Evolutionary conservation across 2,888 invertebrate genomes (phyloP).

Genomic region (Diabrotica balteata): DNA sequence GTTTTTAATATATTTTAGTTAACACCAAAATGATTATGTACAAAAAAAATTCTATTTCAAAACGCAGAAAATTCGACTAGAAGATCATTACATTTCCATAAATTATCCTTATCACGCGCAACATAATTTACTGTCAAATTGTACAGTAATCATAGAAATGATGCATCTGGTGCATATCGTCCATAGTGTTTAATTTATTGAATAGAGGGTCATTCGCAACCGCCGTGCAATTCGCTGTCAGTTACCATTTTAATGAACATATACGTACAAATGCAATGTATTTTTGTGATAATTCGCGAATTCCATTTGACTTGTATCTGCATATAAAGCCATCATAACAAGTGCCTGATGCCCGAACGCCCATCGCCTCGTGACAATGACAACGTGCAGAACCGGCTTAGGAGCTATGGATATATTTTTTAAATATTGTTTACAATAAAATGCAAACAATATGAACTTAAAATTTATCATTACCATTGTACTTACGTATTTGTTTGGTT

Average conservation of each 20-base stretch:
- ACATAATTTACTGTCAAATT: too few relatives aligned
- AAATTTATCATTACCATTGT: too few relatives aligned
- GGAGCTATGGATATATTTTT: background rate
- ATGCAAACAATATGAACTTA: too few relatives aligned
- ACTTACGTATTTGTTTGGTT: too few relatives aligned
- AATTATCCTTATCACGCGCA: too few relatives aligned
- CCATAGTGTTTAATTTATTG: constrained; percentile 38
- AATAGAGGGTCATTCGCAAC: constrained; percentile 40
- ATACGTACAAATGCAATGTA: constrained; percentile 43
- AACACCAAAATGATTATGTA: too few relatives aligned
- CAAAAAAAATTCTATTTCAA: too few relatives aligned
- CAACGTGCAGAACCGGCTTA: constrained; percentile 5
- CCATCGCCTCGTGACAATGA: constrained; percentile 18
- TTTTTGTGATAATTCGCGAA: constrained; percentile 50
- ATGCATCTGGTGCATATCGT: background rate
- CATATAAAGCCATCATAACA: constrained; percentile 56
- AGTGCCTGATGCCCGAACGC: constrained; percentile 47
- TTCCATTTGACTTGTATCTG: constrained; percentile 51
- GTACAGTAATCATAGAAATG: background rate
- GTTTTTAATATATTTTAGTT: too few relatives aligned
- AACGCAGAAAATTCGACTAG: too few relatives aligned
- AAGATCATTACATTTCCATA: too few relatives aligned
- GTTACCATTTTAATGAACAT: constrained; percentile 46
- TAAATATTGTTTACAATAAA: too few relatives aligned
- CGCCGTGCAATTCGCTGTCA: constrained; percentile 43